Evolutionary conservation across 2,888 invertebrate genomes (phyloP).

Genomic region (Synergus laeviventris): DNA sequence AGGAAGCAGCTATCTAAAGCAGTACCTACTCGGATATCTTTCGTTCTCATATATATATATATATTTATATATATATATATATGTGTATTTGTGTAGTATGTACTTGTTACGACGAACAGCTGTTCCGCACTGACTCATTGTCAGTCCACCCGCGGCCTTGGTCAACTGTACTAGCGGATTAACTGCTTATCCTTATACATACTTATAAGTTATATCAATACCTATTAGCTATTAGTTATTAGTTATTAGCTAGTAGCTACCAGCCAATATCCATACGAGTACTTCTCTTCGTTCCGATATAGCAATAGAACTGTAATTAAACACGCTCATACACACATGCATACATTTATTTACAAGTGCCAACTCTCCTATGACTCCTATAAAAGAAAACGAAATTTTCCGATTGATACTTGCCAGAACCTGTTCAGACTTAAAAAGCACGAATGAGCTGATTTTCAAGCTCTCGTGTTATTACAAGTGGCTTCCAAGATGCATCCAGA

Average conservation of each 20-base stretch:
- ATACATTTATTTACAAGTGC: not conserved
- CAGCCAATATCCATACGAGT: not conserved
- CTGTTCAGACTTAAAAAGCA: conserved; percentile 10
- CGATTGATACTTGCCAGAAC: conserved; percentile 35
- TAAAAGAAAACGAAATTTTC: conserved; percentile 32
- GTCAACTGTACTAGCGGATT: conserved; percentile 36
- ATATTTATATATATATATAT: no score
- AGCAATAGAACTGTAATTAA: conserved; percentile 46
- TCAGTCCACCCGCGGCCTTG: conserved; percentile 41
- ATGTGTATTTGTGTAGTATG: conserved; percentile 26
- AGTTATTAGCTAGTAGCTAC: not conserved
- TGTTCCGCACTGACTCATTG: conserved; percentile 43
- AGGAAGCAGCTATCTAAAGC: conserved; percentile 71
- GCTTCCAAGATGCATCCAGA: conserved; percentile 28
- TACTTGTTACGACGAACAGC: conserved; percentile 39
- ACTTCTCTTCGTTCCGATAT: conserved; percentile 49
- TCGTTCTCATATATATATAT: conserved; percentile 46
- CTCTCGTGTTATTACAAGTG: conserved; percentile 36
- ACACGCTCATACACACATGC: conserved; percentile 42
- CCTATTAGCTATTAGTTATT: not conserved
- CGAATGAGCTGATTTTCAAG: conserved; percentile 19
- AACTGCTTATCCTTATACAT: conserved; percentile 5
- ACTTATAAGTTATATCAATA: not conserved
- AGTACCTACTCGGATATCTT: conserved; percentile 63
- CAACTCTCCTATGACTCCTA: not conserved